phyloP scores from a whole-genome alignment of 2,888 invertebrate genomes.

The Steromphala cineraria region DNA sequence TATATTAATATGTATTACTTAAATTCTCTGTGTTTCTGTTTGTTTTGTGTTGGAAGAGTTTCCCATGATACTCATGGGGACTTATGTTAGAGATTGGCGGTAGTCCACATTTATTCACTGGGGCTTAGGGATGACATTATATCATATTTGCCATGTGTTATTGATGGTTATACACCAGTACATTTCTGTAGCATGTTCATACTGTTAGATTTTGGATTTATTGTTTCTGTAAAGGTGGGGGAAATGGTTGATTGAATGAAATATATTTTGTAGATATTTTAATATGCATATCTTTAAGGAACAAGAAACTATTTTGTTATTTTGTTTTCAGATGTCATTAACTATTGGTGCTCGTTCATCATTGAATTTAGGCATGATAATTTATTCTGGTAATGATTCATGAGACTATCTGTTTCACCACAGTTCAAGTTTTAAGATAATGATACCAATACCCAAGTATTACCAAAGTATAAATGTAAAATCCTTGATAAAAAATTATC shows the following conservation, averaged over 20 bases:
- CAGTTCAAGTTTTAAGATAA: too few species aligned
- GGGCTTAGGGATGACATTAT: too few species aligned
- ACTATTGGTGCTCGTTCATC: not conserved
- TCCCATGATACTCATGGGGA: not conserved
- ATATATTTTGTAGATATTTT: not conserved
- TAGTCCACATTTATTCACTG: not conserved
- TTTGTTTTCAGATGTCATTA: slow-evolving; percentile 1
- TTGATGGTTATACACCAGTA: too few species aligned
- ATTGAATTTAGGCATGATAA: not conserved
- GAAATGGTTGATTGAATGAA: not conserved
- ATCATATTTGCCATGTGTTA: too few species aligned
- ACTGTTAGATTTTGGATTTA: not conserved
- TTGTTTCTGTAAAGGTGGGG: not conserved
- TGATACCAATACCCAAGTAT: too few species aligned
- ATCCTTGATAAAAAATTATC: too few species aligned
- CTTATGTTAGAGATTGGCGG: not conserved
- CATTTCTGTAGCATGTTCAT: too few species aligned
- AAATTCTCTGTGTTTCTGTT: not conserved
- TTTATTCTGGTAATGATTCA: too few species aligned
- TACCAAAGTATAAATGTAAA: too few species aligned
- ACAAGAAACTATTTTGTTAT: not conserved
- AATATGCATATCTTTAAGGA: not conserved
- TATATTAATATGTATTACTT: slow-evolving; percentile 11
- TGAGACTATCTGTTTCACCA: too few species aligned
- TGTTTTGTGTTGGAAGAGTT: not conserved